phyloP scores from a whole-genome alignment of 1,140 invertebrate genomes.

The Lepidurus arcticus region DNA sequence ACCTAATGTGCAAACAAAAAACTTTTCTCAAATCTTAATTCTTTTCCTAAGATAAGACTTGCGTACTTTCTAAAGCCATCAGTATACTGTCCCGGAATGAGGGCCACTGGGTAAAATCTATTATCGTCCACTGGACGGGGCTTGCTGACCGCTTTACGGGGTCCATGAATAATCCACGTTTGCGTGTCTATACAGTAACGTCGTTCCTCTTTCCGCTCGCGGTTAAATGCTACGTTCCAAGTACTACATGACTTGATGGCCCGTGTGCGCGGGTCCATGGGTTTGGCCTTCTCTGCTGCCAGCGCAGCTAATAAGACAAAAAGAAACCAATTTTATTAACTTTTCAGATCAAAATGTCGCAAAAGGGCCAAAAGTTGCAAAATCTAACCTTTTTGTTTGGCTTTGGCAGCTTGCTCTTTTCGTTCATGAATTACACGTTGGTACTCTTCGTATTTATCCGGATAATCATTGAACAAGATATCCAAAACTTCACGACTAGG shows the following conservation, averaged over 20 bases:
- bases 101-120: constrained; percentile 72
- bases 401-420: constrained; percentile 63
- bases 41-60: neutral
- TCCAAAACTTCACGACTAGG: constrained; percentile 86
- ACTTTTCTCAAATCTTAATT: neutral
- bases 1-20: constrained; percentile 46
- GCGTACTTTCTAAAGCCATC: constrained; percentile 50
- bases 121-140: constrained; percentile 12
- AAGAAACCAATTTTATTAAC: constrained; percentile 3
- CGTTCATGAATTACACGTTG: constrained; percentile 72
- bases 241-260: constrained; percentile 77
- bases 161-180: constrained; percentile 66
- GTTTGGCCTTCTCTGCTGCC: constrained; percentile 49
- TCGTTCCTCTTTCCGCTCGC: constrained; percentile 61
- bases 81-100: constrained; percentile 88
- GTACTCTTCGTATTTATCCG: constrained; percentile 90
- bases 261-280: constrained; percentile 53
- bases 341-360: constrained; percentile 22
- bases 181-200: constrained; percentile 67
- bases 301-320: constrained; percentile 35
- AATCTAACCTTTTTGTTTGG: constrained; percentile 55
- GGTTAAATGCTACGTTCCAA: constrained; percentile 83
- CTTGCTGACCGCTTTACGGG: constrained; percentile 44
- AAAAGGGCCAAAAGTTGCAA: constrained; percentile 31
- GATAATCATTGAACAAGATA: constrained; percentile 90